Base-by-base conservation (phyloP, 23 tunicate species). In the Halocynthia roretzi region DNA sequence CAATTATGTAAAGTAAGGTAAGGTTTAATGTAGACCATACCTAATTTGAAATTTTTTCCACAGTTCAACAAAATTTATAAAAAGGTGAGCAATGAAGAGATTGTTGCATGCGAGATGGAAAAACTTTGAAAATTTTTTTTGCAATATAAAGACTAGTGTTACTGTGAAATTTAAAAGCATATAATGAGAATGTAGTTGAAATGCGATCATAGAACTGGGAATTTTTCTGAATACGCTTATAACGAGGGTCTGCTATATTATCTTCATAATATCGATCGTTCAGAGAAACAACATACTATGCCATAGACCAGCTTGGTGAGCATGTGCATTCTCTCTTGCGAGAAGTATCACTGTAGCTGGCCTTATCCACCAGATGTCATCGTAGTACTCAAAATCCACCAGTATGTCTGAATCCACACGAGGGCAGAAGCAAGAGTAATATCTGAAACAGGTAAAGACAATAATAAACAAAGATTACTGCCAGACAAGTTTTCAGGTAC, bases 321-420 rank as follows among this genome's bases (percentile, higher is more conserved):
- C 53, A 7, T 54, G 11, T 51, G 87, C 87, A 68, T 88, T 88
- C 56, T 88, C 95, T 78, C 86, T 72, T 4, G 83, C 54, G 15
- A 88, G 20, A 49, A 88, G 57, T 6, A 88, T n/a, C 8, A 88
- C 77, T 1, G 80, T 78, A 44, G 76, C 83, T 6, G 95, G 95
- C 52, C 95, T 62, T 21, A 58, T 40, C 87, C 86, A 83, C 95
- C 95, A 88, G 56, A 70, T 77, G 60, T 88, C 87, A 68, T 88
- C 95, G 60, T 78, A 88, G 60, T 88, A 88, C 18, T 88, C 95
- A 8, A 56, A 80, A 65, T 62, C 71, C 50, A 83, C 10, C 19
- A 71, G 44, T 44, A 56, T 51, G 55, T 83, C 87, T 20, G 68
- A 58, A 51, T 72, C 21, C 7, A 22, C 67, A 8, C 79, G 81